Evolutionary conservation across 1,140 invertebrate species (phyloP).

Genomic region (Arion vulgaris): DNA sequence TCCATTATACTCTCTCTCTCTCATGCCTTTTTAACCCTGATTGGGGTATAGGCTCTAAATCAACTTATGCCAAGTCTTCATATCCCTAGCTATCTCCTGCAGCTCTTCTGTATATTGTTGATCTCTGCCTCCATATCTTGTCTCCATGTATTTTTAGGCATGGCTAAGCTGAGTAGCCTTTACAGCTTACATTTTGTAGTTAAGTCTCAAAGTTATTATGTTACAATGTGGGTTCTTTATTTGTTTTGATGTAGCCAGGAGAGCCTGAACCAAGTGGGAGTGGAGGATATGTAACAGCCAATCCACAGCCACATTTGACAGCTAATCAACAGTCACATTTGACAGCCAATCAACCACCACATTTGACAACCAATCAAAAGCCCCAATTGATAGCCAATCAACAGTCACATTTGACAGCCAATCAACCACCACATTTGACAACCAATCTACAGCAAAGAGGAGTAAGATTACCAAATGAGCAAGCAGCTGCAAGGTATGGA

Average conservation of each 20-base stretch:
- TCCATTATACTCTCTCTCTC: too few relatives aligned
- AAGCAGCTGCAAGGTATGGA: conserved; percentile 39
- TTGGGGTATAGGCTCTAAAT: too few relatives aligned
- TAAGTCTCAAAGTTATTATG: too few relatives aligned
- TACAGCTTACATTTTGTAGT: too few relatives aligned
- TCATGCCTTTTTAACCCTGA: too few relatives aligned
- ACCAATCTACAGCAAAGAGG: conserved; percentile 49
- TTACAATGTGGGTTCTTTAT: too few relatives aligned
- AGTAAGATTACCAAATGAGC: background rate
- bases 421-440: conserved; percentile 12
- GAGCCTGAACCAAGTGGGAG: background rate
- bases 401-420: background rate
- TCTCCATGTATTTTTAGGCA: too few relatives aligned
- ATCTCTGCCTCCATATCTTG: too few relatives aligned
- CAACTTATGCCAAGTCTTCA: too few relatives aligned
- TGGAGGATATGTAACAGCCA: background rate
- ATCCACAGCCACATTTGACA: conserved; percentile 8
- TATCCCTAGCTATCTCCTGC: too few relatives aligned
- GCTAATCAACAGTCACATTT: conserved; percentile 43
- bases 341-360: background rate
- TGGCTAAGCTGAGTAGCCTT: too few relatives aligned
- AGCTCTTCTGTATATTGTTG: too few relatives aligned
- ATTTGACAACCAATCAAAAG: conserved; percentile 44
- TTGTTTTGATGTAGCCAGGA: background rate
- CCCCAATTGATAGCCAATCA: background rate